Evolutionary conservation across 1,140 invertebrate species (phyloP), one percentile per base, ranked within the genome.

Genomic region (Drosophila insularis): DNA sequence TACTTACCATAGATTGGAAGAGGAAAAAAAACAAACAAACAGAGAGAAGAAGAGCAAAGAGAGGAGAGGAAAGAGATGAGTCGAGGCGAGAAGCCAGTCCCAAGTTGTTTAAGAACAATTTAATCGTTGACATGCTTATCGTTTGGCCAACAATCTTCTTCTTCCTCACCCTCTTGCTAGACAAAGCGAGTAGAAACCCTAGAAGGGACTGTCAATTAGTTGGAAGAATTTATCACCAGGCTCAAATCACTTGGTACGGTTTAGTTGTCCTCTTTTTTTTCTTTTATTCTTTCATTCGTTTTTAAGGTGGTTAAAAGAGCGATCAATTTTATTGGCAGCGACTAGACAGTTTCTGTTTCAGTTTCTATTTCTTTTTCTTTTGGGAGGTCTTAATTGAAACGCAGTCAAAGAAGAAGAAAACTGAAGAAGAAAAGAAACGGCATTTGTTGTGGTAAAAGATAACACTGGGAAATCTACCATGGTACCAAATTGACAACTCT

Each of bases 331-430:
- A 80, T 89, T 59, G 64, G 19, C 69, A 64, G 69, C 61, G 60
- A 77, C 74, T 68, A 72, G 82, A 81, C 71, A 75, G 73, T 70
- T 74, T 71, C 54, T 64, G 40, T 43, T 43, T 50, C 71, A 75
- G 73, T 70, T 74, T 71, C 54, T 61, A 43, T 43, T 43, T 64
- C 35, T 39, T 31, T 46, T 39, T 27, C 43, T 27, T 11, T 32
- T 39, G 8, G 68, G 84, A 79, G 84, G 89, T 89, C 84, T 82
- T 89, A 89, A 89, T 89, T 89, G 84, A 89, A 89, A 84, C 89
- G 80, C 84, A 71, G 62, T 10, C 43, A 66, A 54, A 27, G 27
- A 27, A 27, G 27, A 27, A 27, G 27, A 27, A 27, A 27, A 50
- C 64, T 56, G n/a, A n/a, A 43, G 61, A 59, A 68, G 23, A 31